Conservation (phyloP, 2,113 vertebrate species). For the Xyrauchen texanus region DNA sequence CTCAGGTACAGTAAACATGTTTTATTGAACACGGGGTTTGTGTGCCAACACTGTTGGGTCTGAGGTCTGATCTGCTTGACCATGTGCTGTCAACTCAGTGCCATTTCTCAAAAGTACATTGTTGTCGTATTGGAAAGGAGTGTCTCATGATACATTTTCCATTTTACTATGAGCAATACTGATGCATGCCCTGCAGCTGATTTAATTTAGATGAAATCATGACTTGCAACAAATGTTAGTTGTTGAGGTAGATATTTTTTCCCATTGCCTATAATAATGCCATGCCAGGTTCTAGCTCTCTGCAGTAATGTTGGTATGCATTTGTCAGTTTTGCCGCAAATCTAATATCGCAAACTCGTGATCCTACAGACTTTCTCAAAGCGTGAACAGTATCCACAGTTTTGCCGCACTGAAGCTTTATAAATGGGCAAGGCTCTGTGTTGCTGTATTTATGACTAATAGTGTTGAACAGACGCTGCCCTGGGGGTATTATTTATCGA, state of each 20-base stretch:
- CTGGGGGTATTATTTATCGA: neutral
- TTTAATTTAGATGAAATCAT: neutral
- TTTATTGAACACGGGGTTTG: neutral
- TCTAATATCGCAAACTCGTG: neutral
- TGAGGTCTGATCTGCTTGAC: slow-evolving; percentile 1
- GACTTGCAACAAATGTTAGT: neutral
- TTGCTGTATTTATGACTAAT: no score
- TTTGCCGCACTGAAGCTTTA: no score
- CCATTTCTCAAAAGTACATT: neutral
- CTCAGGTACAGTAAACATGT: slow-evolving; percentile 62
- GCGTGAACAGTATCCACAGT: neutral
- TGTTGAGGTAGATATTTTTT: neutral
- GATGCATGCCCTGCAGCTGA: neutral
- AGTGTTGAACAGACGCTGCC: no score
- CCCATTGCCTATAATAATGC: neutral
- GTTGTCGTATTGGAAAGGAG: neutral
- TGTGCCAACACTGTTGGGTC: neutral
- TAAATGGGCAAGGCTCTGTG: neutral
- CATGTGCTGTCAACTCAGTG: slow-evolving; percentile 5
- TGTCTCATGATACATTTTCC: neutral
- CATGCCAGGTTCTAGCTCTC: neutral
- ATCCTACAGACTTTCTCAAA: neutral
- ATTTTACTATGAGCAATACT: neutral
- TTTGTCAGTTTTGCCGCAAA: neutral
- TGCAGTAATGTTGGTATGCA: neutral